phyloP scores from a whole-genome alignment of 2,888 invertebrate genomes.

The Euzophera pinguis region DNA sequence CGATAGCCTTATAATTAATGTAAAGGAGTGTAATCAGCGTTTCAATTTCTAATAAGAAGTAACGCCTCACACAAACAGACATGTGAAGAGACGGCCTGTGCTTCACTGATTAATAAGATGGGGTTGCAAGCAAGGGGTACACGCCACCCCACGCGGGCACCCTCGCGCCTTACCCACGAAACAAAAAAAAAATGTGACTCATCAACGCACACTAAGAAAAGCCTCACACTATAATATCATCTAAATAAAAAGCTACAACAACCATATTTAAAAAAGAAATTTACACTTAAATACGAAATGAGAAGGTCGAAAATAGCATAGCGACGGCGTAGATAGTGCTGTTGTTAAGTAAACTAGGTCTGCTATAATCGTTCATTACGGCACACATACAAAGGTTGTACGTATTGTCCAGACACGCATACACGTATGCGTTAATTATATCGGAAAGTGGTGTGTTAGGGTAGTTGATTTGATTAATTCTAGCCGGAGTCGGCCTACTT shows the following conservation, averaged over 20 bases:
- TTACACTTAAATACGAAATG: slow-evolving; percentile 55
- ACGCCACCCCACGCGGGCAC: slow-evolving; percentile 66
- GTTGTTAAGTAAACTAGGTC: slow-evolving; percentile 63
- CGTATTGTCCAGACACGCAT: slow-evolving; percentile 69
- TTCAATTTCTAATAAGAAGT: slow-evolving; percentile 63
- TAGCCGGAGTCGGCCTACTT: slow-evolving; percentile 70
- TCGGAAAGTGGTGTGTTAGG: slow-evolving; percentile 79
- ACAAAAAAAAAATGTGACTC: slow-evolving; percentile 81
- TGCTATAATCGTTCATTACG: slow-evolving; percentile 79
- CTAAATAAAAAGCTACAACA: slow-evolving; percentile 45
- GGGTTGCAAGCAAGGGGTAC: slow-evolving; percentile 76
- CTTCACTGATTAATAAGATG: slow-evolving; percentile 80
- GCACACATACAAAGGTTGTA: slow-evolving; percentile 65
- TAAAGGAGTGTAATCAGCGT: slow-evolving; percentile 13
- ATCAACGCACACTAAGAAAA: slow-evolving; percentile 75
- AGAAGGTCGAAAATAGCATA: slow-evolving; percentile 48
- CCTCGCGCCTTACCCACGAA: slow-evolving; percentile 78
- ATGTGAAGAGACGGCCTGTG: slow-evolving; percentile 77
- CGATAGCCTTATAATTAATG: background rate
- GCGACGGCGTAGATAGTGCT: slow-evolving; percentile 39
- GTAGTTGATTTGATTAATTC: slow-evolving; percentile 80
- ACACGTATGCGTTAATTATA: slow-evolving; percentile 76
- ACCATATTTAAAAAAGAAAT: slow-evolving; percentile 41
- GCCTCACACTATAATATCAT: slow-evolving; percentile 43
- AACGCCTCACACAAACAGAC: slow-evolving; percentile 62